Percentiles rank a stretch among this genome's conserved stretches.
Evolutionary conservation across 2,113 vertebrate species (phyloP).

Genomic region (Notothenia rossii): DNA sequence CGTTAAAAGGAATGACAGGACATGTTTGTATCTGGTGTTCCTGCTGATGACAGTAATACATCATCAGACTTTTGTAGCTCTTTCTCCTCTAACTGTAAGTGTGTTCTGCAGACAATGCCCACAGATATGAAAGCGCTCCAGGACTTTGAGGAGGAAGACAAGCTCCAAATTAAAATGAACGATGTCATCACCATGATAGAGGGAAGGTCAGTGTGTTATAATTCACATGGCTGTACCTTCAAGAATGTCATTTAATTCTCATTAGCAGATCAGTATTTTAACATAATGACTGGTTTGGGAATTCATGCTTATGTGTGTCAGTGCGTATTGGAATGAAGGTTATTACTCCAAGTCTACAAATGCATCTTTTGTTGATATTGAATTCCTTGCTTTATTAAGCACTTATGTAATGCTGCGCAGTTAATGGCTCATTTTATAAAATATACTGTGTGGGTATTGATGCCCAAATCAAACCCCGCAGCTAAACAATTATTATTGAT

Average conservation of each 20-base stretch:
- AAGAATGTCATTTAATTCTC: neutral
- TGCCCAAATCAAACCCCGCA: neutral
- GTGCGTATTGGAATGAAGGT: neutral
- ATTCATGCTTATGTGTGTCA: neutral
- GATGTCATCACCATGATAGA: conserved; percentile 98
- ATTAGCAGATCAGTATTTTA: neutral
- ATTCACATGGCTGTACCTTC: too few species aligned
- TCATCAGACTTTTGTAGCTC: neutral
- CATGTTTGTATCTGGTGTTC: neutral
- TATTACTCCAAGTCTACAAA: neutral
- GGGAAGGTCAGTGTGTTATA: conserved; percentile 89
- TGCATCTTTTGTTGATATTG: conserved; percentile 34
- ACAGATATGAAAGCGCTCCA: conserved; percentile 98
- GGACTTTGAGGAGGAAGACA: conserved; percentile 95
- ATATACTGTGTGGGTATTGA: neutral
- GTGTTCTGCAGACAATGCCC: conserved; percentile 89
- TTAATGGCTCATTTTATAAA: conserved; percentile 1
- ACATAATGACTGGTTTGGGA: neutral
- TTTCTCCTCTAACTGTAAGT: neutral
- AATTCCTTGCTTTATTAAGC: conserved; percentile 36
- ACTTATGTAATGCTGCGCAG: conserved; percentile 34
- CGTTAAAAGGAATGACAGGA: neutral
- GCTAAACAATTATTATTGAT: neutral
- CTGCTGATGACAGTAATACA: conserved; percentile 8
- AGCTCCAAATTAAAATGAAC: conserved; percentile 94